These are phyloP conservation scores for Cryptoleucopteryx plumbea DNA, from an alignment of 2,113 vertebrate genomes.

Conservation along the genomic window DNA sequence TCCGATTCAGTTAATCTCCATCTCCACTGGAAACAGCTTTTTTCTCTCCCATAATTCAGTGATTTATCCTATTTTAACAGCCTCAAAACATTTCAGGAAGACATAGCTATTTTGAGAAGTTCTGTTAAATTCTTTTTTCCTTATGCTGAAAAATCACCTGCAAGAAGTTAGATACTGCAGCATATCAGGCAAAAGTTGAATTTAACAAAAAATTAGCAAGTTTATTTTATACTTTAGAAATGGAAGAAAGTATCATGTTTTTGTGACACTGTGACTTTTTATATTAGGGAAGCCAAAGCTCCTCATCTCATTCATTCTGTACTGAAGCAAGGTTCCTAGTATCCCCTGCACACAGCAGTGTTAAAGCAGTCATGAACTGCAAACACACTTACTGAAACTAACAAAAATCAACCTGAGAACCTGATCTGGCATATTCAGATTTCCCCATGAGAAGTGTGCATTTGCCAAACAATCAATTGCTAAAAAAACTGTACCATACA, in stretches of 20 bases:
- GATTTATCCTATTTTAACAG: background rate
- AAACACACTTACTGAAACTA: background rate
- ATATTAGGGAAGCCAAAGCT: background rate
- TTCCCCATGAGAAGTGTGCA: background rate
- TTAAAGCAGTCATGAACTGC: background rate
- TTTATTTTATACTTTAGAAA: background rate
- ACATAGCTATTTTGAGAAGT: background rate
- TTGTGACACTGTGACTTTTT: background rate
- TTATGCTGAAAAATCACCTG: background rate
- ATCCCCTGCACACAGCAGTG: background rate
- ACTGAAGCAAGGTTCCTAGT: background rate
- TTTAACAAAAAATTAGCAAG: background rate
- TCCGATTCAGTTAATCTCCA: background rate
- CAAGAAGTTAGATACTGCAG: background rate
- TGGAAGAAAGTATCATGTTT: accelerated
- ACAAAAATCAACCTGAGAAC: background rate
- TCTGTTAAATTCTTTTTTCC: background rate
- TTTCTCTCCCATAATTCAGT: background rate
- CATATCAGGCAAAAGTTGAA: background rate
- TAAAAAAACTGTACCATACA: background rate
- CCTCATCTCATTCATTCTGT: background rate
- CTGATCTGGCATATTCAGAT: background rate
- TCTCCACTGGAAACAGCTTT: background rate
- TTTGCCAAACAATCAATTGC: background rate
- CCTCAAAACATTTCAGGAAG: background rate